phyloP scores from a whole-genome alignment of 2,888 invertebrate species.

The Chesias legatella region DNA sequence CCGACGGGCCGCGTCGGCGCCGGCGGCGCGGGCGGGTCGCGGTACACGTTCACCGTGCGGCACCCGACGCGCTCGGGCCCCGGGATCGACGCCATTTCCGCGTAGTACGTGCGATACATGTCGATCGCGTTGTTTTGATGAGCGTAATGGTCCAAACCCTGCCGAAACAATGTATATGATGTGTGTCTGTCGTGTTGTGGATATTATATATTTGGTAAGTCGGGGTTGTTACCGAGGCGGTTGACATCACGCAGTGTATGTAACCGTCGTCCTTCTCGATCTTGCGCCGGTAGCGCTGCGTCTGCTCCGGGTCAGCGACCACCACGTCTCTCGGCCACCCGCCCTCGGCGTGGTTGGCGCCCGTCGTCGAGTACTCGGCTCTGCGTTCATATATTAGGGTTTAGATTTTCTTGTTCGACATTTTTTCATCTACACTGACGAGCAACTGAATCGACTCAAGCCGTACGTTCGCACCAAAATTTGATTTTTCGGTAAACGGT shows the following conservation, averaged over 20 bases:
- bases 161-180: slow-evolving; percentile 8
- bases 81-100: slow-evolving; percentile 83
- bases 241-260: slow-evolving; percentile 82
- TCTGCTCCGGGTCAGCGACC: slow-evolving; percentile 83
- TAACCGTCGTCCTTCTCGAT: slow-evolving; percentile 90
- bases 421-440: too few species aligned
- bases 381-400: too few species aligned
- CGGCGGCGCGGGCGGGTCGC: slow-evolving; percentile 81
- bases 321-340: slow-evolving; percentile 91
- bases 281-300: slow-evolving; percentile 87
- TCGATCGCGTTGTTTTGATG: slow-evolving; percentile 95
- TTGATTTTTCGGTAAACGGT: too few species aligned
- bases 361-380: slow-evolving; percentile 77
- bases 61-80: slow-evolving; percentile 83
- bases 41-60: slow-evolving; percentile 91
- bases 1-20: slow-evolving; percentile 83
- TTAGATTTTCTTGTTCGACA: too few species aligned
- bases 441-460: too few species aligned
- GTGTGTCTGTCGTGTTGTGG: too few species aligned
- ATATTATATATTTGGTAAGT: too few species aligned
- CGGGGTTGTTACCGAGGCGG: slow-evolving; percentile 52
- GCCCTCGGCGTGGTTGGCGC: slow-evolving; percentile 88
- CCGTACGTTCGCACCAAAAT: too few species aligned
- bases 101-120: slow-evolving; percentile 94
- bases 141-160: slow-evolving; percentile 91